Evolutionary conservation across 2,888 invertebrate species (phyloP).

Genomic region (Scaptomyza flava): DNA sequence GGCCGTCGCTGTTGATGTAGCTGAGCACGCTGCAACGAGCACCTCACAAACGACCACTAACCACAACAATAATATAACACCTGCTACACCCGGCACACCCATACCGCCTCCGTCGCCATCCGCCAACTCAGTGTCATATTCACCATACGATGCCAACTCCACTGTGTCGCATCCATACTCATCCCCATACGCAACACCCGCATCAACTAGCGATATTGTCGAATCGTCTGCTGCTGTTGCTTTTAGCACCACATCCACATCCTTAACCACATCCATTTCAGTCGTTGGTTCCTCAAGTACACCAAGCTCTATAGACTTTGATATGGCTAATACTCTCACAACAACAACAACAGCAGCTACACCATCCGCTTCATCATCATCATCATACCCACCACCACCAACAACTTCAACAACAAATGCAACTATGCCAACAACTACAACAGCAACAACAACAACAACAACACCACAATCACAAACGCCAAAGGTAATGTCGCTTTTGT

Average conservation of each 20-base stretch:
- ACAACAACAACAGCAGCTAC: constrained; percentile 50
- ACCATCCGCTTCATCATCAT: constrained; percentile 12
- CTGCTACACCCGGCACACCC: constrained; percentile 43
- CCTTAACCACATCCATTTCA: constrained; percentile 27
- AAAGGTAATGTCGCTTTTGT: constrained; percentile 76
- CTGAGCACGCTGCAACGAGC: constrained; percentile 58
- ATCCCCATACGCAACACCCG: constrained; percentile 27
- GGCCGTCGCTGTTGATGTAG: constrained; percentile 54
- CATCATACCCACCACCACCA: constrained; percentile 24
- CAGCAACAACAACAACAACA: constrained; percentile 58
- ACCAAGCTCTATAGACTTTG: constrained; percentile 49
- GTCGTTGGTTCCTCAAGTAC: constrained; percentile 27
- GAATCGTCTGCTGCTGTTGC: constrained; percentile 45
- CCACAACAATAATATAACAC: constrained; percentile 48
- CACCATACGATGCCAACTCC: constrained; percentile 52
- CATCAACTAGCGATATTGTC: constrained; percentile 44
- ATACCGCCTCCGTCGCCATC: constrained; percentile 21
- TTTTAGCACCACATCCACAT: constrained; percentile 11
- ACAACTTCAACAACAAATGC: constrained; percentile 56
- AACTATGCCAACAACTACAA: constrained; percentile 57
- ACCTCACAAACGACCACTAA: constrained; percentile 60
- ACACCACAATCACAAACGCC: constrained; percentile 74
- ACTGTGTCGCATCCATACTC: constrained; percentile 36
- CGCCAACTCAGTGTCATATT: constrained; percentile 43
- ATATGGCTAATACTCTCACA: constrained; percentile 49